Conservation (phyloP, 2,888 invertebrate genomes). For the Celastrina argiolus region DNA sequence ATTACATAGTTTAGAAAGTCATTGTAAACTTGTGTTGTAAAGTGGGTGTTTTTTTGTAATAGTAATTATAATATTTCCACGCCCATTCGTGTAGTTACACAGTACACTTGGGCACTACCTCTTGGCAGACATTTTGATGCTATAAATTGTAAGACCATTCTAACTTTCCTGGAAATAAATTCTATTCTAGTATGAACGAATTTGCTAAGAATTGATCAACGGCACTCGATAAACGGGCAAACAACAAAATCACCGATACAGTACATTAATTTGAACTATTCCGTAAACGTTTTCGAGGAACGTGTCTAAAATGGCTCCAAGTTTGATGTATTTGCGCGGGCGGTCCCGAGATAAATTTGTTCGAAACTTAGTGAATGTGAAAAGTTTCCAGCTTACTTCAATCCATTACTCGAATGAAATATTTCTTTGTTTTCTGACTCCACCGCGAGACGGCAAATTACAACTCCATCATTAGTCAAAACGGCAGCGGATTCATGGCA, state of each 20-base stretch:
- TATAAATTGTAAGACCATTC: no score
- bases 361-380: conserved; percentile 75
- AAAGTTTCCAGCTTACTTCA: conserved; percentile 76
- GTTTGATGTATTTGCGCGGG: conserved; percentile 73
- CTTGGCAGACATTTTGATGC: no score
- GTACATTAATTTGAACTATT: conserved; percentile 46
- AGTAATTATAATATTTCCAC: no score
- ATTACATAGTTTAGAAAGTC: no score
- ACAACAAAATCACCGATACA: conserved; percentile 26
- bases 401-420: conserved; percentile 77
- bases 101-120: no score
- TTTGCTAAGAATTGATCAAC: no score
- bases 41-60: no score
- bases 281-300: conserved; percentile 62
- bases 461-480: conserved; percentile 55
- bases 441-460: conserved; percentile 59
- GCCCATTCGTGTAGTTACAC: no score
- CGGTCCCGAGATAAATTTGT: conserved; percentile 76
- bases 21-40: no score
- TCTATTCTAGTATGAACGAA: no score
- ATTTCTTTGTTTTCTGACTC: conserved; percentile 75
- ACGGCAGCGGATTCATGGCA: conserved; percentile 21
- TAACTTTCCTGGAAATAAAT: no score
- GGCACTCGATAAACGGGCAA: neutral
- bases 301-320: conserved; percentile 72